Percentiles rank a stretch among this genome's conserved stretches.
Conservation (phyloP, 2,797 vertebrate species). For the Pseudochaenichthys georgianus region DNA sequence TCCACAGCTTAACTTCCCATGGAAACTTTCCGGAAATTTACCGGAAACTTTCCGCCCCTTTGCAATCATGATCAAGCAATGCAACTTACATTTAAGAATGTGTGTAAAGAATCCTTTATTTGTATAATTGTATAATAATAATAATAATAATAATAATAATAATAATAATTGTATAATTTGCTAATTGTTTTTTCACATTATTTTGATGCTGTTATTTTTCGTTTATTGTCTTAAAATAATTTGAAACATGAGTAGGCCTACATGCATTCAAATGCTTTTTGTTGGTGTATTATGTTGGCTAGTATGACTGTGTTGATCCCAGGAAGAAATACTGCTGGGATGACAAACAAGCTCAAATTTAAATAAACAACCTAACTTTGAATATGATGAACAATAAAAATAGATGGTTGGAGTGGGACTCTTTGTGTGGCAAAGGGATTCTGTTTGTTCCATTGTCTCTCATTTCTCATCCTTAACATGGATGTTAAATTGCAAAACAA, state of each 20-base stretch:
- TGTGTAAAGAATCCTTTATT: not conserved
- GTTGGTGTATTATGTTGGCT: not conserved
- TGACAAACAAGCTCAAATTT: not conserved
- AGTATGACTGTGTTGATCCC: not conserved
- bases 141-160: no score
- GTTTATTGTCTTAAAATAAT: not conserved
- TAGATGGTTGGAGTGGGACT: slow-evolving; percentile 2
- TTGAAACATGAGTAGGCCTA: not conserved
- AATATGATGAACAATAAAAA: no score
- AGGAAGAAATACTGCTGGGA: not conserved
- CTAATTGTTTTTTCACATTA: not conserved
- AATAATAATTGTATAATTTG: no score
- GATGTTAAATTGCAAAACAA: not conserved
- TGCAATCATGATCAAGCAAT: not conserved
- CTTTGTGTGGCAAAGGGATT: slow-evolving; percentile 14
- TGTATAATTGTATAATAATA: not conserved
- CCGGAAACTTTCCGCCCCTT: no score
- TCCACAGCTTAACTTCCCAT: no score
- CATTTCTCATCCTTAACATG: not conserved
- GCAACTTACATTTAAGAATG: not conserved
- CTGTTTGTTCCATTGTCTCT: not conserved
- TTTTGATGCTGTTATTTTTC: not conserved
- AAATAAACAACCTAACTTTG: not conserved
- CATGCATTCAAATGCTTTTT: not conserved
- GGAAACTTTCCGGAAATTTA: no score